These are phyloP conservation scores for Craniophora ligustri DNA, from an alignment of 2,888 invertebrate species.

Conservation along the genomic window DNA sequence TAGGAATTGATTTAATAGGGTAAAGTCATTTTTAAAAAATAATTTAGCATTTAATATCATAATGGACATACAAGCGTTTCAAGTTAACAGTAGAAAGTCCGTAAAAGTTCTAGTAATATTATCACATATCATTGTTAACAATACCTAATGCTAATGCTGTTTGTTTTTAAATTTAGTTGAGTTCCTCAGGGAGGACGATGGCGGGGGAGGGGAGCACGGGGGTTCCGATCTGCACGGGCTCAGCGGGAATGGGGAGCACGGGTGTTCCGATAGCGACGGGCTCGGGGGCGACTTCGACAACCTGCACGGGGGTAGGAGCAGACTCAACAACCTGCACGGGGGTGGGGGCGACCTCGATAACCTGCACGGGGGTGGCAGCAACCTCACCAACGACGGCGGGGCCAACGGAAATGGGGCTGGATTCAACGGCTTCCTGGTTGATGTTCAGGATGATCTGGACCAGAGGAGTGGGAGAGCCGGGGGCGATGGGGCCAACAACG, in stretches of 20 bases:
- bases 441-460: constrained; percentile 59
- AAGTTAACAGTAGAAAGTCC: not conserved
- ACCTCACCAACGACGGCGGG: constrained; percentile 4
- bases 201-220: constrained; percentile 63
- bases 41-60: constrained; percentile 3
- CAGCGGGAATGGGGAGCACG: constrained; percentile 47
- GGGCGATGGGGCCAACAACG: constrained; percentile 25
- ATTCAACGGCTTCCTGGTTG: constrained; percentile 30
- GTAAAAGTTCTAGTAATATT: too few species aligned
- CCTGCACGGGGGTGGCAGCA: constrained; percentile 6
- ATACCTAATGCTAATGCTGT: too few species aligned
- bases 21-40: not conserved
- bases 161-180: constrained; percentile 67
- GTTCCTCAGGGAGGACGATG: constrained; percentile 62
- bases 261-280: constrained; percentile 41
- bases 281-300: constrained; percentile 35
- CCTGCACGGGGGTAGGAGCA: constrained; percentile 25
- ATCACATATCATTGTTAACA: too few species aligned
- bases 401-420: not conserved
- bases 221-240: constrained; percentile 56
- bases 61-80: not conserved
- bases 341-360: constrained; percentile 29
- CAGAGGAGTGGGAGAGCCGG: constrained; percentile 43
- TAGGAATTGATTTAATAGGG: not conserved
- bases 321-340: constrained; percentile 44